Evolutionary conservation across 2,888 invertebrate genomes (phyloP).

Genomic region (Microctonus aethiopoides): DNA sequence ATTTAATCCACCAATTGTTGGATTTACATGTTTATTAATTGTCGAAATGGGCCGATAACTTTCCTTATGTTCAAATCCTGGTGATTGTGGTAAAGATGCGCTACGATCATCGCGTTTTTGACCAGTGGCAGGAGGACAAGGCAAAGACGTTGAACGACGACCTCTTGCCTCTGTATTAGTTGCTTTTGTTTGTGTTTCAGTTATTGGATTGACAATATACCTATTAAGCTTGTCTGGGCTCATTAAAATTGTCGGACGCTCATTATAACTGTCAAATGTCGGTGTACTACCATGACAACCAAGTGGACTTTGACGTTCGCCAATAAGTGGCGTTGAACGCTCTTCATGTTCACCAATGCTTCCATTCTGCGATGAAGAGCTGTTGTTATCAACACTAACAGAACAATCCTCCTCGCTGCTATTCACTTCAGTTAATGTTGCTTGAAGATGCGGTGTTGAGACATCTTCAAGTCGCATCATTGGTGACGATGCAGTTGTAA

Average conservation of each 20-base stretch:
- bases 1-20: slow-evolving; percentile 25
- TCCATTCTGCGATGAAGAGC: slow-evolving; percentile 59
- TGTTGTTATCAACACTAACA: slow-evolving; percentile 48
- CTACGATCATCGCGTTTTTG: slow-evolving; percentile 58
- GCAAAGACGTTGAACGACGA: slow-evolving; percentile 64
- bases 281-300: slow-evolving; percentile 59
- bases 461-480: slow-evolving; percentile 39
- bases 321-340: slow-evolving; percentile 60
- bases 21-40: slow-evolving; percentile 45
- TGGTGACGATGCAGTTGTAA: slow-evolving; percentile 68
- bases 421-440: slow-evolving; percentile 59
- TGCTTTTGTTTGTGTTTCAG: slow-evolving; percentile 39
- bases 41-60: slow-evolving; percentile 46
- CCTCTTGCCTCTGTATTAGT: slow-evolving; percentile 48
- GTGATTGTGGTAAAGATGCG: slow-evolving; percentile 61
- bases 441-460: slow-evolving; percentile 45
- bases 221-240: slow-evolving; percentile 59
- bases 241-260: slow-evolving; percentile 60
- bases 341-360: slow-evolving; percentile 61
- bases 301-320: slow-evolving; percentile 59
- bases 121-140: slow-evolving; percentile 55
- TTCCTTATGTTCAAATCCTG: slow-evolving; percentile 54
- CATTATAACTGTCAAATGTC: slow-evolving; percentile 57
- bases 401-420: slow-evolving; percentile 59
- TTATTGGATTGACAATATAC: slow-evolving; percentile 48